Conservation (phyloP, 2,797 vertebrate genomes). For the Vireo griseus region DNA sequence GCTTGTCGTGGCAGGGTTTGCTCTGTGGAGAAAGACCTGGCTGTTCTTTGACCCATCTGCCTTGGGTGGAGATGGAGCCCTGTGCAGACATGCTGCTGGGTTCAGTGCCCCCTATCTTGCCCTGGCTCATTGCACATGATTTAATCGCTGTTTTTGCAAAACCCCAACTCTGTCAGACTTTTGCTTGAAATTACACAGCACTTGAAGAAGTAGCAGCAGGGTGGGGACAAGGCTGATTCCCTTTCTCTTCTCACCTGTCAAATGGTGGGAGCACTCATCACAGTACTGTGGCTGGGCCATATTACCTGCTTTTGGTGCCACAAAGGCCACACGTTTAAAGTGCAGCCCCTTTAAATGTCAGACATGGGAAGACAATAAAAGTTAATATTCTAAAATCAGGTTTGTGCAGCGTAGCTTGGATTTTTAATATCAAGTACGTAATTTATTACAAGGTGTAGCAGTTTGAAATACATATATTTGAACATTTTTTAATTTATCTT, state of each 20-base stretch:
- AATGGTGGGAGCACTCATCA: not conserved
- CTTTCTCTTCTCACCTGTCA: not conserved
- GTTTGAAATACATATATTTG: conserved; percentile 29
- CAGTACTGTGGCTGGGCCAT: accelerated
- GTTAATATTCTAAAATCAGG: not conserved
- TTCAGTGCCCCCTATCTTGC: accelerated
- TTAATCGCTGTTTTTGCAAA: not conserved
- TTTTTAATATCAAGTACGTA: conserved; percentile 51
- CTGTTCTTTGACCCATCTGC: not conserved
- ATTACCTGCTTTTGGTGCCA: not conserved
- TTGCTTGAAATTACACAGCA: not conserved
- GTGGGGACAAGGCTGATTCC: not conserved
- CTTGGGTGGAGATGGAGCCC: not conserved
- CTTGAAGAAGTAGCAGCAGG: not conserved
- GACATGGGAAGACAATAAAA: conserved; percentile 13
- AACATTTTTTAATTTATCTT: conserved; percentile 36
- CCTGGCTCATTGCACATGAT: not conserved
- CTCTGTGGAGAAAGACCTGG: not conserved
- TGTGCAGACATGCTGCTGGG: not conserved
- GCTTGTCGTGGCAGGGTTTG: not conserved
- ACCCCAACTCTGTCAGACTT: not conserved
- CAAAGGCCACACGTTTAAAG: not conserved
- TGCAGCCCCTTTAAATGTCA: conserved; percentile 24
- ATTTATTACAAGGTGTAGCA: conserved; percentile 42
- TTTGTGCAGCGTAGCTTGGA: not conserved